phyloP scores from a whole-genome alignment of 2,113 vertebrate genomes.

The Ahaetulla prasina region DNA sequence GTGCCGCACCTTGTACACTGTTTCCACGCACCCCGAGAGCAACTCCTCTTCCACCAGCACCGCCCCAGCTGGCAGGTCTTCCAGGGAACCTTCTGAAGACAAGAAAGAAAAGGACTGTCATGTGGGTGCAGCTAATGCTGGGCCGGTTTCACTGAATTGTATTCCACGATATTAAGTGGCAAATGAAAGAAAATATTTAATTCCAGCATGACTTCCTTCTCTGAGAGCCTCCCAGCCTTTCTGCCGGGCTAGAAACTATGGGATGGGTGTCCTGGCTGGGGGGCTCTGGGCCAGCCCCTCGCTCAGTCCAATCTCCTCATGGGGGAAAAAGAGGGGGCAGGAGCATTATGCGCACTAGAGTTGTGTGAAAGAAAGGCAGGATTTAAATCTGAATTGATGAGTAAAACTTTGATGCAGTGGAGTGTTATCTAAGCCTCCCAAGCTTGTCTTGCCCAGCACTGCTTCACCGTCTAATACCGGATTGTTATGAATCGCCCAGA shows the following conservation, averaged over 20 bases:
- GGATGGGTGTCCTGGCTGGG: neutral
- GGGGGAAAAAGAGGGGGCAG: neutral
- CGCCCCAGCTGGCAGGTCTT: constrained; percentile 41
- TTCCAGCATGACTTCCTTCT: neutral
- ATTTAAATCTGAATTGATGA: neutral
- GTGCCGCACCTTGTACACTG: constrained; percentile 81
- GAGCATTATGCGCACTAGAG: neutral
- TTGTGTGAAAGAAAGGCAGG: neutral
- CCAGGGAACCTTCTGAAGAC: constrained; percentile 57
- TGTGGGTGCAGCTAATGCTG: neutral
- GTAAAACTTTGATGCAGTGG: neutral
- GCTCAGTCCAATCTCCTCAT: neutral
- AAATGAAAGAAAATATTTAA: neutral
- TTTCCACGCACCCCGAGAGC: constrained; percentile 82
- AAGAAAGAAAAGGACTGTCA: constrained; percentile 28
- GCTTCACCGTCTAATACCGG: neutral
- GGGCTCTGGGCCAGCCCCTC: neutral
- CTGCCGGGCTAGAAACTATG: neutral
- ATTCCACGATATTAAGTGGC: neutral
- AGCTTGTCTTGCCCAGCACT: neutral
- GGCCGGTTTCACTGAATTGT: neutral
- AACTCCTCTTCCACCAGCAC: constrained; percentile 80
- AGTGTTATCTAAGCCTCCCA: neutral
- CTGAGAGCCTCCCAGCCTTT: neutral
- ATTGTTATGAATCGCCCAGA: neutral